Evolutionary conservation across 2,888 invertebrate species (phyloP).

Genomic region (Chymomyza caudatula): DNA sequence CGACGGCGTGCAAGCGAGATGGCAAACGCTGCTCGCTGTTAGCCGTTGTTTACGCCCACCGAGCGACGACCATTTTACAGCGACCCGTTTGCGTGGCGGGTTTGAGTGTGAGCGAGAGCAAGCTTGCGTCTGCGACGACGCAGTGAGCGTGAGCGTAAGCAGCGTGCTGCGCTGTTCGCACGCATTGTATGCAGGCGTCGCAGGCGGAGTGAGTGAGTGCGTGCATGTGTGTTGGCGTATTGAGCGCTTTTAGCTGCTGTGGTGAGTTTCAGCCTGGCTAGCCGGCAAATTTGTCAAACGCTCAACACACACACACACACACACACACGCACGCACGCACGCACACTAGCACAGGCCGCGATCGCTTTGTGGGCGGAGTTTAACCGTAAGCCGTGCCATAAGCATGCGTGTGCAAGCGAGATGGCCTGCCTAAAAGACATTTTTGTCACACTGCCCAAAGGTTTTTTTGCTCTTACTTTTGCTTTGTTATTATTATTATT

Average conservation of each 20-base stretch:
- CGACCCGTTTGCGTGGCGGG: constrained; percentile 29
- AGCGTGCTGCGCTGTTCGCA: constrained; percentile 38
- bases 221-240: constrained; percentile 11
- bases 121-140: constrained; percentile 38
- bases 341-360: constrained; percentile 29
- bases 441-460: background rate
- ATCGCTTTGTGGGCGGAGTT: constrained; percentile 64
- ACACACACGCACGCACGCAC: constrained; percentile 6
- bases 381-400: constrained; percentile 14
- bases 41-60: constrained; percentile 50
- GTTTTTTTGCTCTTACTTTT: background rate
- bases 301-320: constrained; percentile 7
- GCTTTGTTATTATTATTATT: background rate
- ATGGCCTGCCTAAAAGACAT: constrained; percentile 8
- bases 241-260: constrained; percentile 25
- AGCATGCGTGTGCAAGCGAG: constrained; percentile 41
- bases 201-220: constrained; percentile 1
- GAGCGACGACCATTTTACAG: constrained; percentile 64
- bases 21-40: constrained; percentile 11
- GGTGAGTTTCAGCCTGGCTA: constrained; percentile 50
- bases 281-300: constrained; percentile 39
- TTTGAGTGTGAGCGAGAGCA: constrained; percentile 32
- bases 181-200: constrained; percentile 19
- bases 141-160: constrained; percentile 34
- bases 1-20: constrained; percentile 25